Base-by-base conservation (phyloP, 1,140 invertebrate genomes). In the Drosophila oshimai region DNA sequence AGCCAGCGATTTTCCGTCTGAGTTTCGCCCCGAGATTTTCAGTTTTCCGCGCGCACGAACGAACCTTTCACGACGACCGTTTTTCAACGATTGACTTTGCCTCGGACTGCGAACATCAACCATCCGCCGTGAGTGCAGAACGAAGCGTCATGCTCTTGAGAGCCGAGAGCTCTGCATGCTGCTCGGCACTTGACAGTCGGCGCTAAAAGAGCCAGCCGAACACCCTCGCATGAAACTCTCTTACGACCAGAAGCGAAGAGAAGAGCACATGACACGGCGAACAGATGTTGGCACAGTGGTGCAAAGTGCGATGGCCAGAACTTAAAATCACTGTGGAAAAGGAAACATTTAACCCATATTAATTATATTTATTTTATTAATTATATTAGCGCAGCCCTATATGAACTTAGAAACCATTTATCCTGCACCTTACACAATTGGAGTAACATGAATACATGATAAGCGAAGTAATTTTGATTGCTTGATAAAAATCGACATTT, bases 31-130 rank as follows among this genome's bases (percentile, higher is more conserved):
- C 51, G 45, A 55, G n/a, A 33, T 53, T 57, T 50, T 34, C 49
- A 58, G 37, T 64, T 22, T 39, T 28, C 39, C 61, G 54, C 61
- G 41, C 57, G 62, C 34, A 36, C 58, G n/a, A 67, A 67, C 45
- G 62, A 62, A 64, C 62, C 58, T 49, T 64, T 15, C 64, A 69
- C 65, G 39, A 46, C 65, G 31, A 60, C 17, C 26, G 36, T n/a
- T n/a, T n/a, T n/a, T n/a, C n/a, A 58, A 31, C 51, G 17, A 37
- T 61, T 57, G 22, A 39, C 33, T 22, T 7, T 6, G 13, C 24
- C 15, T 4, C 17, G 17, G n/a, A n/a, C 44, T 6, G 9, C 26
- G n/a, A 55, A 55, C 45, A 55, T 55, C 51, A 50, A 51, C 44
- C 51, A 51, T 50, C 26, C 51, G 51, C 44, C 51, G 17, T 31